Conservation (phyloP, 2,888 invertebrate genomes). For the Acanthopleura granulata region DNA sequence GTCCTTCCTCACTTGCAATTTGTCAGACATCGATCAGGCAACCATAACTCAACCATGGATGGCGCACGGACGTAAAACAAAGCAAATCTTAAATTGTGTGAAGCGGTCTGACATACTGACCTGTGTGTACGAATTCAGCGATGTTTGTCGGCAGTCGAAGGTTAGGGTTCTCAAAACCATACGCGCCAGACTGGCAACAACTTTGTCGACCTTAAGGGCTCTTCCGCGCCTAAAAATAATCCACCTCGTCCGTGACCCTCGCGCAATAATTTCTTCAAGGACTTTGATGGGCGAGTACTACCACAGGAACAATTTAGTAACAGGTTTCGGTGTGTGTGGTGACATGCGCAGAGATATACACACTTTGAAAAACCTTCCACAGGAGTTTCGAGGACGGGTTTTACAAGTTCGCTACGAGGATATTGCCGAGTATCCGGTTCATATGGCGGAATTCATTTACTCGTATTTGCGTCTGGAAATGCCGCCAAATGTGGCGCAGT, state of each 20-base stretch:
- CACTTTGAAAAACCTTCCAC: neutral
- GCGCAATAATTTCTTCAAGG: neutral
- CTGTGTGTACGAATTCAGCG: neutral
- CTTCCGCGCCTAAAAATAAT: neutral
- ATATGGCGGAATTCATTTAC: neutral
- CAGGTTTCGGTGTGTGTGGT: neutral
- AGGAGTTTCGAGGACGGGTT: neutral
- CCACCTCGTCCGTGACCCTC: neutral
- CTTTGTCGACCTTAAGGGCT: neutral
- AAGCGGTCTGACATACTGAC: neutral
- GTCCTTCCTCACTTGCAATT: neutral
- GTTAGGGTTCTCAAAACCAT: neutral
- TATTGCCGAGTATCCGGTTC: neutral
- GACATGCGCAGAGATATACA: neutral
- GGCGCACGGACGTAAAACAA: neutral
- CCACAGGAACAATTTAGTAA: neutral
- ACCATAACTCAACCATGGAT: neutral
- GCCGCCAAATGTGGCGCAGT: neutral
- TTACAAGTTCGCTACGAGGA: neutral
- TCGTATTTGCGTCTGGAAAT: neutral
- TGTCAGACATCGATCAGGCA: neutral
- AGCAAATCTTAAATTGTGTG: neutral
- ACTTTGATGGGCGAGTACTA: neutral
- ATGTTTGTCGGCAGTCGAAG: neutral
- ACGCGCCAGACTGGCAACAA: neutral